A percentile compares a stretch with the other conserved stretches of the same genome.
Evolutionary conservation across 1,140 invertebrate species (phyloP).

Genomic region (Danaus melanippus): DNA sequence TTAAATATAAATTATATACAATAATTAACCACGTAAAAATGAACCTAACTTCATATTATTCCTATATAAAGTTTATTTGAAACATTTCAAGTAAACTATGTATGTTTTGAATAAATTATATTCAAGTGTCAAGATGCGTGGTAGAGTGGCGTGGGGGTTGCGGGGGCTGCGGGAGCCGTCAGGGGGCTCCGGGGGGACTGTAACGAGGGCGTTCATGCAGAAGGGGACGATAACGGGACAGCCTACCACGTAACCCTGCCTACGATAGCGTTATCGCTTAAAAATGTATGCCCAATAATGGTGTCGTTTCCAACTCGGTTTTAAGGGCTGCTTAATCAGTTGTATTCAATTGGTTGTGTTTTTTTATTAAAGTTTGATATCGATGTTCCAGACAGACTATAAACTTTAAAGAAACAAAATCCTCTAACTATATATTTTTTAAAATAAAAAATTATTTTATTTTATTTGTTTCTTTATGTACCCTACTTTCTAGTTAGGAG

Average conservation of each 20-base stretch:
- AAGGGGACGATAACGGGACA: constrained; percentile 69
- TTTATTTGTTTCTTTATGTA: too few relatives aligned
- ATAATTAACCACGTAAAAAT: too few relatives aligned
- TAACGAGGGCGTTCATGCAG: constrained; percentile 69
- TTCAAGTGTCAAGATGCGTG: constrained; percentile 62
- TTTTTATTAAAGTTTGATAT: too few relatives aligned
- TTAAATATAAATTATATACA: too few relatives aligned
- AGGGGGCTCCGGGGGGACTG: constrained; percentile 28
- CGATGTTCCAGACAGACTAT: too few relatives aligned
- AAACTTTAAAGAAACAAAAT: too few relatives aligned
- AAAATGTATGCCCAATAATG: constrained; percentile 67
- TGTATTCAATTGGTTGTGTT: not conserved
- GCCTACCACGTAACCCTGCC: constrained; percentile 64
- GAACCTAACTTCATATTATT: too few relatives aligned
- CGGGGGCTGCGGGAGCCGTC: constrained; percentile 14
- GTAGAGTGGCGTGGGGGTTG: constrained; percentile 23
- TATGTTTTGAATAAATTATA: constrained; percentile 43
- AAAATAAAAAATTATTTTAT: too few relatives aligned
- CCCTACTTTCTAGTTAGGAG: constrained; percentile 2
- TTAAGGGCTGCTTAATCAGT: constrained; percentile 9
- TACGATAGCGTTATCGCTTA: constrained; percentile 53
- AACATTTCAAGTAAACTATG: constrained; percentile 15
- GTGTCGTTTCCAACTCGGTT: constrained; percentile 17
- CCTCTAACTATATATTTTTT: too few relatives aligned
- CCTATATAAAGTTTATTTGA: too few relatives aligned